Percentiles rank a stretch among this genome's conserved stretches.
Conservation (phyloP, 2,797 vertebrate species). For the Hoplostethus atlanticus region DNA sequence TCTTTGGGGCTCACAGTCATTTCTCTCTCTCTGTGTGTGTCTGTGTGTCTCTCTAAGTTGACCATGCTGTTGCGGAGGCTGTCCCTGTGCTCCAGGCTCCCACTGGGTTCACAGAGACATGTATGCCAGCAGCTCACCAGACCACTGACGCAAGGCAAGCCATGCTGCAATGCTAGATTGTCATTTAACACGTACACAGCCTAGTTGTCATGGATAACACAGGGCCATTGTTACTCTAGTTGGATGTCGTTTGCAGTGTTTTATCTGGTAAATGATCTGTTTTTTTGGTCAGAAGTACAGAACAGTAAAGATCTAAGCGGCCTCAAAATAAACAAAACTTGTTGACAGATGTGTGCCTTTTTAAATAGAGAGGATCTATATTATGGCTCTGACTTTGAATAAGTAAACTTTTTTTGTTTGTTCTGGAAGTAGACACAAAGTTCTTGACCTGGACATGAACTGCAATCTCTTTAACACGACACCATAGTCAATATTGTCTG, state of each 20-base stretch:
- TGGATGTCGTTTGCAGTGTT: not conserved
- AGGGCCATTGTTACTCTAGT: not conserved
- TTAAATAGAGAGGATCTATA: not conserved
- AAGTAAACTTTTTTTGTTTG: not conserved
- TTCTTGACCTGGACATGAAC: not conserved
- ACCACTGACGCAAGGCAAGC: constrained; percentile 75
- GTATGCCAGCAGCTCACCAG: constrained; percentile 46
- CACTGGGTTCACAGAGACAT: constrained; percentile 44
- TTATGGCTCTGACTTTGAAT: not conserved
- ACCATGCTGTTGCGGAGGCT: constrained; percentile 80
- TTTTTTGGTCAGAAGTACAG: not conserved
- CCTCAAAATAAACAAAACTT: not conserved
- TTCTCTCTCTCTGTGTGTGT: not conserved
- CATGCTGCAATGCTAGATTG: constrained; percentile 18
- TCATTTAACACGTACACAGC: not conserved
- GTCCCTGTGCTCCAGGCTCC: constrained; percentile 58
- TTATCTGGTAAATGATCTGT: too few relatives aligned
- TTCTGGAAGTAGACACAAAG: not conserved
- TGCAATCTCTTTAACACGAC: not conserved
- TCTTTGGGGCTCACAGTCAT: not conserved
- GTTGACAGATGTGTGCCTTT: not conserved
- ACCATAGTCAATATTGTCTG: not conserved
- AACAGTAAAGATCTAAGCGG: not conserved
- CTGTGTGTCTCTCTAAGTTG: not conserved
- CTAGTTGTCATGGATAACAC: not conserved